Base-by-base conservation (phyloP, 2,888 invertebrate species). In the Hedya salicella region DNA sequence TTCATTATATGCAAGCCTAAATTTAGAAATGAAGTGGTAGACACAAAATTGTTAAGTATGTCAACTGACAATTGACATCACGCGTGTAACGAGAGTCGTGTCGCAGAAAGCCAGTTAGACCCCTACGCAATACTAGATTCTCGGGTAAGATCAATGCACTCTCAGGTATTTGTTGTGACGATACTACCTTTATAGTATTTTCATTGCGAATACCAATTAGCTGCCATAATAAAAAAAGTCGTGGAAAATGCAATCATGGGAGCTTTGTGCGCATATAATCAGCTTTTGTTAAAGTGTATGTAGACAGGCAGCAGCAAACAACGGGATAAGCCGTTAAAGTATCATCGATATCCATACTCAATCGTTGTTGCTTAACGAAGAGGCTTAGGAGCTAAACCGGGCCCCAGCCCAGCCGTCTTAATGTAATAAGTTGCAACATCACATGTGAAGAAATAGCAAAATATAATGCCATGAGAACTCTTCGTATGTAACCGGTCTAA, bases 151-250 rank as follows among this genome's bases (percentile, higher is more conserved):
- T 79, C 78, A 77, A 78, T 76, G 78, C 75, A 81, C 79, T 83
- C 75, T 69, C 71, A 78, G 74, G 78, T 77, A 81, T 81, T 79
- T 76, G 80, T 78, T 79, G 72, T 70, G 75, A 75, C 67, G 79
- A 82, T 84, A 79, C 75, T 78, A 82, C 83, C 81, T 80, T 78
- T 36, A 36, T 8, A 9, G 9, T 78, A 78, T 75, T 75, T 74
- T 74, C 76, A 77, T 78, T 80, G 78, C 79, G 76, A 82, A 80
- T 80, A 76, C 78, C 72, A 80, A 84, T 80, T 72, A 80, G 77
- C 75, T 75, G 62, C 25, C 32, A 46, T 62, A 19, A 32, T 36
- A 19, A 42, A 39, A 50, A n/a, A n/a, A n/a, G n/a, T n/a, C 21
- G 16, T 25, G 16, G 25, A 39, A 32, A 17, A 16, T 30, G 44